Percentiles rank a stretch among this genome's conserved stretches.
These are phyloP conservation scores for Euschistus heros DNA, from an alignment of 1,140 invertebrate species.

Conservation along the genomic window DNA sequence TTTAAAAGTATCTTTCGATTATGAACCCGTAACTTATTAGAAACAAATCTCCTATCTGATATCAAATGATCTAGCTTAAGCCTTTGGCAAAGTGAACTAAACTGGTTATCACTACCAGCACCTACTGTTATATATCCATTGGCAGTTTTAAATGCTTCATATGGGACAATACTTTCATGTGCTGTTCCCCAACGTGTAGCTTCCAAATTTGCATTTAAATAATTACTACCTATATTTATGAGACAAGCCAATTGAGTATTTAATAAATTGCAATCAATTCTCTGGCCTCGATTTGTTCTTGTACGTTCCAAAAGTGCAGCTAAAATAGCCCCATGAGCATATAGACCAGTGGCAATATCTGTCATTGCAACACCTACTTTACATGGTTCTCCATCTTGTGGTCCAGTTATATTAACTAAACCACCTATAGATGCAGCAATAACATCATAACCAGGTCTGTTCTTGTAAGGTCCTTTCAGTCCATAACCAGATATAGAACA, in stretches of 20 bases:
- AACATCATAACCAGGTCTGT: constrained; percentile 87
- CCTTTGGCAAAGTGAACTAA: constrained; percentile 52
- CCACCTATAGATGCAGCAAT: constrained; percentile 89
- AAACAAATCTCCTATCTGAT: constrained; percentile 51
- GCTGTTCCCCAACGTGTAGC: constrained; percentile 74
- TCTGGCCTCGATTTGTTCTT: constrained; percentile 73
- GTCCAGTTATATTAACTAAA: constrained; percentile 79
- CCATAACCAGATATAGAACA: constrained; percentile 93
- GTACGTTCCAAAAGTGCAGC: constrained; percentile 71
- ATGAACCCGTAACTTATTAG: constrained; percentile 61
- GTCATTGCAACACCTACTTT: constrained; percentile 90
- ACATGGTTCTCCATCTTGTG: constrained; percentile 68
- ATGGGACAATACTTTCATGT: constrained; percentile 90
- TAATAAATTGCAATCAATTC: constrained; percentile 88
- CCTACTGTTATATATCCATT: constrained; percentile 78
- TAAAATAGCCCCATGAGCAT: constrained; percentile 91
- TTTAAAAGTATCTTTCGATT: constrained; percentile 59
- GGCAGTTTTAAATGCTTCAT: constrained; percentile 73
- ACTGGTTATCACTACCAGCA: constrained; percentile 69
- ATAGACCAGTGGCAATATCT: constrained; percentile 84
- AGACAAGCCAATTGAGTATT: constrained; percentile 82
- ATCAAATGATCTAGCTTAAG: constrained; percentile 51
- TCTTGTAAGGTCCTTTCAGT: constrained; percentile 68
- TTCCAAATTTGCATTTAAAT: constrained; percentile 73
- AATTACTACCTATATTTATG: constrained; percentile 84